Conservation (phyloP, 2,888 invertebrate genomes). For the Drosophila vallismaia region DNA sequence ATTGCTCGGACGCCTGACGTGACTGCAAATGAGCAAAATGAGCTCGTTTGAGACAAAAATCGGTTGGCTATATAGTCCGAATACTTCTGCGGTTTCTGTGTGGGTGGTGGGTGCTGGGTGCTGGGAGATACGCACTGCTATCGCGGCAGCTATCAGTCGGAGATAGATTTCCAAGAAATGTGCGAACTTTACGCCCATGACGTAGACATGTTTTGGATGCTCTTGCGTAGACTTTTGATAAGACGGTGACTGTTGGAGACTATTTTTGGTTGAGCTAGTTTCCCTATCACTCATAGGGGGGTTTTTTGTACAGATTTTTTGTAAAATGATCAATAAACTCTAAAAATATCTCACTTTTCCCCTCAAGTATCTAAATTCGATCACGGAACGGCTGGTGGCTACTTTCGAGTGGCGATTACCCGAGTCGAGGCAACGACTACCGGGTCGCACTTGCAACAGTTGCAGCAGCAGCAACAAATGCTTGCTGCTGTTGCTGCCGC, state of each 20-base stretch:
- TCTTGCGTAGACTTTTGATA: constrained; percentile 16
- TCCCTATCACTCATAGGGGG: constrained; percentile 1
- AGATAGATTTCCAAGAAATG: constrained; percentile 53
- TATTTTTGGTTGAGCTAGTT: constrained; percentile 18
- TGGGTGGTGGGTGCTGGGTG: constrained; percentile 16
- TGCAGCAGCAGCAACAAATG: constrained; percentile 24
- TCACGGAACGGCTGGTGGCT: constrained; percentile 34
- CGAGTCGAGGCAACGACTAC: constrained; percentile 51
- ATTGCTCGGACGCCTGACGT: constrained; percentile 69
- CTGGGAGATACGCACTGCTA: constrained; percentile 43
- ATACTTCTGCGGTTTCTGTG: constrained; percentile 1
- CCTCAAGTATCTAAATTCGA: constrained; percentile 17
- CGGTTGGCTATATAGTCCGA: constrained; percentile 6
- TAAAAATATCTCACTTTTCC: constrained; percentile 14
- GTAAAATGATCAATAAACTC: background rate
- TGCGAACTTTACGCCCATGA: constrained; percentile 67
- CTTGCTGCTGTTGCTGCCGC: too few species aligned
- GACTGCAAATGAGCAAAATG: constrained; percentile 67
- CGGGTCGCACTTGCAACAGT: constrained; percentile 54
- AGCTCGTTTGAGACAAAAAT: constrained; percentile 1
- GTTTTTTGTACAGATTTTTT: background rate
- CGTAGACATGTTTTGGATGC: constrained; percentile 48
- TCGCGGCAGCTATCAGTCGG: constrained; percentile 41
- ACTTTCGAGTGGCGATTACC: constrained; percentile 39
- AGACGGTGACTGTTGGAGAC: constrained; percentile 7